Evolutionary conservation across 2,113 vertebrate species (phyloP).

Genomic region (Colistium nudipinnis): DNA sequence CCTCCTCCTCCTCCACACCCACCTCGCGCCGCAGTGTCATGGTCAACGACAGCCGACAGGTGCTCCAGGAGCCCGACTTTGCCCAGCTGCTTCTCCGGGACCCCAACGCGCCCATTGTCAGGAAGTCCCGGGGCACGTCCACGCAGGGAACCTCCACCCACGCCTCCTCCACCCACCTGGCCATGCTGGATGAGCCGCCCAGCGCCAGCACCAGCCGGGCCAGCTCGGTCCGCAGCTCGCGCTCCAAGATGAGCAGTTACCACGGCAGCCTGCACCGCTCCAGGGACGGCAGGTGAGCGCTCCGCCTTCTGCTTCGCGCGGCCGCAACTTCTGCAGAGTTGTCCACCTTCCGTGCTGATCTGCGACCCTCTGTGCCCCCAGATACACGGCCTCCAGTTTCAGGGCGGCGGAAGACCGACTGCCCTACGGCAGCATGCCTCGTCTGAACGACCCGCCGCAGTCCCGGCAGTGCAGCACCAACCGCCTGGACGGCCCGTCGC

Average conservation of each 20-base stretch:
- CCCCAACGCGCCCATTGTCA: slow-evolving; percentile 89
- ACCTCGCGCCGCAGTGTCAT: slow-evolving; percentile 68
- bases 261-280: slow-evolving; percentile 93
- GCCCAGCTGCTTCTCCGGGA: slow-evolving; percentile 93
- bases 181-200: slow-evolving; percentile 90
- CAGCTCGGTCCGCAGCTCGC: slow-evolving; percentile 88
- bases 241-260: slow-evolving; percentile 95
- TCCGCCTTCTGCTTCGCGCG: rapidly evolving
- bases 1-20: slow-evolving; percentile 11
- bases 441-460: slow-evolving; percentile 82
- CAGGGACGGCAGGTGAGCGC: slow-evolving; percentile 88
- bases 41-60: slow-evolving; percentile 91
- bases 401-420: slow-evolving; percentile 87
- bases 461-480: slow-evolving; percentile 70
- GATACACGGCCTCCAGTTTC: slow-evolving; percentile 91
- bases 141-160: slow-evolving; percentile 98
- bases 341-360: not conserved
- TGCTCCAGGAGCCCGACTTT: slow-evolving; percentile 96
- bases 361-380: slow-evolving; percentile 39
- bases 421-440: slow-evolving; percentile 89
- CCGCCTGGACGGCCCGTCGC: slow-evolving; percentile 80
- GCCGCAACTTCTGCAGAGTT: not conserved
- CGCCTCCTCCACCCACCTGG: slow-evolving; percentile 95
- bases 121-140: slow-evolving; percentile 94
- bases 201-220: slow-evolving; percentile 88